phyloP scores from a whole-genome alignment of 2,888 invertebrate genomes.

The Allophyes oxyacanthae region DNA sequence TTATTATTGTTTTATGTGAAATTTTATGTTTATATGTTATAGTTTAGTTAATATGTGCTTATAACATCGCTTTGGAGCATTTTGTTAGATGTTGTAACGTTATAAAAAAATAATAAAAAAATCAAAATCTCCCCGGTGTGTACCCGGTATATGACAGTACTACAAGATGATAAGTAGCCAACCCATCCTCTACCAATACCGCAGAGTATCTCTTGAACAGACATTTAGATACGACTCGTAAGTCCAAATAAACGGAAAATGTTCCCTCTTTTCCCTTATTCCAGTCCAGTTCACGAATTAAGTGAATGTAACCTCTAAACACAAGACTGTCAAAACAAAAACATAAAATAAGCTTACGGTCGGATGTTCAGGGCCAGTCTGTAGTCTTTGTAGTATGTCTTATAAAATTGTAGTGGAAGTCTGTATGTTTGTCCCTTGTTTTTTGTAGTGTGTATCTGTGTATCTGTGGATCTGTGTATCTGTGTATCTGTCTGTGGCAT shows the following conservation, averaged over 20 bases:
- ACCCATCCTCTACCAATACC: background rate
- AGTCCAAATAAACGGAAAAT: background rate
- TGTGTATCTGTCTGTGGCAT: no score
- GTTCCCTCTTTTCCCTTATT: conserved; percentile 23
- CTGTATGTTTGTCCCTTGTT: conserved; percentile 15
- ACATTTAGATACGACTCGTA: background rate
- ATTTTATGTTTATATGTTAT: no score
- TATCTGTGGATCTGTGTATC: no score
- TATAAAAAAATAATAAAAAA: no score
- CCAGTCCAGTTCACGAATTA: conserved; percentile 19
- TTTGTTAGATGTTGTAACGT: no score
- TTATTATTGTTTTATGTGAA: no score
- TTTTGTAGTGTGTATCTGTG: no score
- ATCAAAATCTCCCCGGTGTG: no score
- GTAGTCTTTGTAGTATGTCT: conserved; percentile 1
- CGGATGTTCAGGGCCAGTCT: conserved; percentile 15
- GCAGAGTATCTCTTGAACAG: background rate
- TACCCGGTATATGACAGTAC: no score
- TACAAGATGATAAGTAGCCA: no score
- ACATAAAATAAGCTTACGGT: conserved; percentile 46
- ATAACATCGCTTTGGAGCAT: no score
- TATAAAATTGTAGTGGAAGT: conserved; percentile 9
- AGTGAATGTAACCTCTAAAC: conserved; percentile 31
- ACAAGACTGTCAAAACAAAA: conserved; percentile 49
- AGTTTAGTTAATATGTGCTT: no score